Evolutionary conservation across 1,140 invertebrate genomes (phyloP).

Genomic region (Subanguina moxae): DNA sequence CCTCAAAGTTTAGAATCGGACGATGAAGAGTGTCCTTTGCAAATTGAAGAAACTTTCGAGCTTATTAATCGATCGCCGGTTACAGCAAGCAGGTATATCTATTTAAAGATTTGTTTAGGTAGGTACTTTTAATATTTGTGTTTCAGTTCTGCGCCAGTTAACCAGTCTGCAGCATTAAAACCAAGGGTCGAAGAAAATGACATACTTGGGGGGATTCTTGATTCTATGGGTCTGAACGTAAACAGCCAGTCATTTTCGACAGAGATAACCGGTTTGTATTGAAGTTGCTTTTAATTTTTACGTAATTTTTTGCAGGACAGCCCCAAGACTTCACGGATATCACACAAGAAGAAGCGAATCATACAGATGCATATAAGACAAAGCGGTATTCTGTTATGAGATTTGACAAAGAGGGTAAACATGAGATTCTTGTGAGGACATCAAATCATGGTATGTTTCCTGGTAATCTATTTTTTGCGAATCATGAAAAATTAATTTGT

Average conservation of each 20-base stretch:
- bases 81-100: too few relatives aligned
- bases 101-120: too few relatives aligned
- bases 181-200: background rate
- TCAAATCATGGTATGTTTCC: constrained; percentile 3
- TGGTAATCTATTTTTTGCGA: too few relatives aligned
- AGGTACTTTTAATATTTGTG: too few relatives aligned
- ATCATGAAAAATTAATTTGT: too few relatives aligned
- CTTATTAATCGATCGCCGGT: too few relatives aligned
- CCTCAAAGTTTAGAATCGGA: constrained; percentile 78
- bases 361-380: background rate
- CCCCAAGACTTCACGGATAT: background rate
- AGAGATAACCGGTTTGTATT: too few relatives aligned
- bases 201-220: background rate
- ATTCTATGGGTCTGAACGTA: background rate
- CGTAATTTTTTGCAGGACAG: too few relatives aligned
- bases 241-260: background rate
- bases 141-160: background rate
- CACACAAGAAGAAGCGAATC: background rate
- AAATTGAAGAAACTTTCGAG: constrained; percentile 58
- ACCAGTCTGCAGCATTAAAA: background rate
- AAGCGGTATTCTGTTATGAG: constrained; percentile 4
- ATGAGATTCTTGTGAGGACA: constrained; percentile 2
- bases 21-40: constrained; percentile 72
- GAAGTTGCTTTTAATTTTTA: too few relatives aligned
- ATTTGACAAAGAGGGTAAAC: background rate